Evolutionary conservation across 2,113 vertebrate genomes (phyloP), one percentile per base, ranked within the genome.

Genomic region (Passer montanus): DNA sequence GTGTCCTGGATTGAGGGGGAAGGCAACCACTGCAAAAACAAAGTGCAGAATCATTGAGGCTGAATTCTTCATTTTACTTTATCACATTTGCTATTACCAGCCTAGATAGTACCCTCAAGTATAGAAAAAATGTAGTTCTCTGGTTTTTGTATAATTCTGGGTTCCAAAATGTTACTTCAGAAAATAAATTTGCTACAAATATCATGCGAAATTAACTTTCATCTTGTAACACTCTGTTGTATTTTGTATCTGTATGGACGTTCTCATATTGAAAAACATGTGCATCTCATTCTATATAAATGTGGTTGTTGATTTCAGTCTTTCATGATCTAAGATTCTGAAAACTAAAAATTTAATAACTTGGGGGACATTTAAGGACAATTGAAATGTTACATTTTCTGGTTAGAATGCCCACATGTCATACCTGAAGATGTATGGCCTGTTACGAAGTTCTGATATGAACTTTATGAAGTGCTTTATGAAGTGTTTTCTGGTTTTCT

Each of bases 401-500:
- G 58, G 28, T 87, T 53, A 83, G 78, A 88, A 68, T 84, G 49
- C 1, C 0, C 66, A 21, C 10, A 46, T 5, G 2, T 10, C 35
- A 7, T 79, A 64, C 37, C 52, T 52, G 58, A 64, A 91, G 66
- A 82, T 37, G 22, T 37, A 30, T 83, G 49, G 70, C 9, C 20
- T 50, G 5, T 79, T 85, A 79, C 4, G 31, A 90, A 76, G 20
- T 83, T 83, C 53, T 83, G 77, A 73, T 70, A 62, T 72, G 33
- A 87, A 35, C 35, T n/a, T n/a, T 82, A 91, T 58, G 43, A 90
- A 73, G 46, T 72, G 67, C 35, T 37, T 37, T 82, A 91, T 58
- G 43, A 90, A 73, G 46, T 72, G 67, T 89, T 95, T 91, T 63
- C 69, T 94, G 58, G 5, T 87, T 96, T 93, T 93, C 46, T 86